Base-by-base conservation (phyloP, 2,797 vertebrate genomes). In the Trichosurus vulpecula region DNA sequence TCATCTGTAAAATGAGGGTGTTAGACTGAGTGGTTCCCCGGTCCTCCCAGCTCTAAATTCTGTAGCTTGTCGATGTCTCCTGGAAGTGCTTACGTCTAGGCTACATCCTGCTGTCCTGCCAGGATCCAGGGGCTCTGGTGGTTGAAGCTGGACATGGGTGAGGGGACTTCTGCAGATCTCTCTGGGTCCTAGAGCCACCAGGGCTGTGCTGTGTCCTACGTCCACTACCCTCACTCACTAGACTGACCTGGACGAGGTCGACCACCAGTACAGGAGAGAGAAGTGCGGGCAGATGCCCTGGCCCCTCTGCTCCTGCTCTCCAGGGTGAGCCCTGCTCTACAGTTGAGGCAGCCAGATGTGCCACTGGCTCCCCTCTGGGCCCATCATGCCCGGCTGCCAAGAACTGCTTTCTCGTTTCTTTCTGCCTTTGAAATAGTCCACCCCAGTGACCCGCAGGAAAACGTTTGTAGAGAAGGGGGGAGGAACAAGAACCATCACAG, bases 381-480 rank as follows among this genome's bases (percentile, higher is more conserved):
- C 8, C 16, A 31, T 96, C 13, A 11, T 10, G 27, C 27, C 2
- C 2, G 0, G 56, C 27, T 29, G 31, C 35, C 16, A 13, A 61
- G 0, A 5, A 31, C 27, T 93, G 53, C 52, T 94, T 54, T 96
- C 19, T 94, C 95, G 55, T 58, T 96, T 35, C 57, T 55, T 94
- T 94, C n/a, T 25, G 11, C 4, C 92, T 31, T 97, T 96, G 92
- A 95, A 97, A 96, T 90, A 92, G 11, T 94, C 54, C 54, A 51
- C 92, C 95, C 91, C 47, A 55, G 91, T 90, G 90, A n/a, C 90
- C 95, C 94, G 6, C 47, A 66, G 94, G 55, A 25, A 35, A 66
- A 55, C 66, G 74, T 92, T 96, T 94, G 94, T 96, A 1, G 96
- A 87, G 93, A 81, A 56, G 57, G 91, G 93, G 95, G 92, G 92